Evolutionary conservation across 2,888 invertebrate genomes (phyloP).

Genomic region (Eupsilia transversa): DNA sequence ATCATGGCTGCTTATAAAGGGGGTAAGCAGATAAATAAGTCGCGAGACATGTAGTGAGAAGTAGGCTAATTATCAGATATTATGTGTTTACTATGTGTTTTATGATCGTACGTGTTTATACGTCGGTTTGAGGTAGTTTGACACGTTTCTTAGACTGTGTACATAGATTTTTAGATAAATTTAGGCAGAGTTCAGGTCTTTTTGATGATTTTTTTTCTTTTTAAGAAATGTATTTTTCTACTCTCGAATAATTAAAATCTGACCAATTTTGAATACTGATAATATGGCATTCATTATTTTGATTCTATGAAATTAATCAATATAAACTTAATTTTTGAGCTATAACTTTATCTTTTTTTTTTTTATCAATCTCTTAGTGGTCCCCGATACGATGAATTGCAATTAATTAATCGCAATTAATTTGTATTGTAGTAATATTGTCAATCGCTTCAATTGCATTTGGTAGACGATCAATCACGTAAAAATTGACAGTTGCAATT

Average conservation of each 20-base stretch:
- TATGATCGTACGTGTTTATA: slow-evolving; percentile 53
- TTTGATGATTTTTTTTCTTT: neutral
- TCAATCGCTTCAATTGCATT: no score
- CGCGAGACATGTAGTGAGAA: slow-evolving; percentile 67
- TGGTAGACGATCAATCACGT: no score
- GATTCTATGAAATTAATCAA: neutral
- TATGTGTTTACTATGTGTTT: slow-evolving; percentile 67
- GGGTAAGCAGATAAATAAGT: slow-evolving; percentile 55
- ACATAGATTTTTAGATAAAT: slow-evolving; percentile 44
- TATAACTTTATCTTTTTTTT: neutral
- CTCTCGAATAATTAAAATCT: slow-evolving; percentile 15
- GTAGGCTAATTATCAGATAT: slow-evolving; percentile 68
- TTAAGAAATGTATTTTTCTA: slow-evolving; percentile 43
- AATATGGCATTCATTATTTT: neutral
- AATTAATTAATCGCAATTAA: no score
- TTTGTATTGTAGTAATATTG: no score
- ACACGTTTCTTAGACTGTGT: slow-evolving; percentile 39
- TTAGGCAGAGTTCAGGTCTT: slow-evolving; percentile 19
- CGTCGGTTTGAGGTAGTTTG: slow-evolving; percentile 51
- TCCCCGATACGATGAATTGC: no score
- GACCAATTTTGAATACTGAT: slow-evolving; percentile 39
- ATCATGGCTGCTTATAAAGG: slow-evolving; percentile 45
- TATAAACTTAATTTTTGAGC: neutral
- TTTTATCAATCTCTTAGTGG: neutral
- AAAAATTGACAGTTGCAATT: no score